A percentile compares a stretch with the other conserved stretches of the same genome.
These are phyloP conservation scores for Himalopsyche tibetana DNA, from an alignment of 2,888 invertebrate species.

Conservation along the genomic window DNA sequence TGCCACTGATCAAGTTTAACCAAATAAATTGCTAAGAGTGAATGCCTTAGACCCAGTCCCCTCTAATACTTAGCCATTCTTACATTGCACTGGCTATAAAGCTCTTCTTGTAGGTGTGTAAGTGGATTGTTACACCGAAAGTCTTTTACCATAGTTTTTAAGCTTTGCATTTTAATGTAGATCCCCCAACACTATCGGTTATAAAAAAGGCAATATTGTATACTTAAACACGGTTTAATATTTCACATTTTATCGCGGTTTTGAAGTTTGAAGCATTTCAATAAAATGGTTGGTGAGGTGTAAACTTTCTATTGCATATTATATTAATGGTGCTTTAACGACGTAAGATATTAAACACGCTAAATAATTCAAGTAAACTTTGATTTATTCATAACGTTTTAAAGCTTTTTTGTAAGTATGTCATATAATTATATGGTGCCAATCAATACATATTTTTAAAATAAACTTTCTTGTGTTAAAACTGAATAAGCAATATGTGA, in stretches of 20 bases:
- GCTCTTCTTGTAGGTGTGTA: slow-evolving; percentile 12
- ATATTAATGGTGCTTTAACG: too few species aligned
- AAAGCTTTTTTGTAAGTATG: too few species aligned
- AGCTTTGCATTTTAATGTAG: slow-evolving; percentile 64
- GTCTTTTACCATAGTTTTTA: slow-evolving; percentile 63
- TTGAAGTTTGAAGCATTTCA: not conserved
- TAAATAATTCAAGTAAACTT: too few species aligned
- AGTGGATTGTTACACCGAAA: slow-evolving; percentile 59
- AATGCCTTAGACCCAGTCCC: slow-evolving; percentile 32
- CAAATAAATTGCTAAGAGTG: not conserved
- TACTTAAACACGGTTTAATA: slow-evolving; percentile 54
- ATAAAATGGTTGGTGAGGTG: not conserved
- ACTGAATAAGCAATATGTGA: too few species aligned
- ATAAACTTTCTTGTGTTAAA: too few species aligned
- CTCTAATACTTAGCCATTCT: slow-evolving; percentile 21
- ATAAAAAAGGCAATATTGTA: slow-evolving; percentile 61
- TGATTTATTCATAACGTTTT: too few species aligned
- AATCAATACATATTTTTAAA: too few species aligned
- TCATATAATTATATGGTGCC: too few species aligned
- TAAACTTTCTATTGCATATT: slow-evolving; percentile 44
- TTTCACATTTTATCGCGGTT: slow-evolving; percentile 24
- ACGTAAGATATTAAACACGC: too few species aligned
- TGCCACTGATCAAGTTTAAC: not conserved
- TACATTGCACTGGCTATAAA: slow-evolving; percentile 14
- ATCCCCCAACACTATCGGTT: slow-evolving; percentile 55